Evolutionary conservation across 2,797 vertebrate genomes (phyloP).

Genomic region (Rhodeus uyekii): DNA sequence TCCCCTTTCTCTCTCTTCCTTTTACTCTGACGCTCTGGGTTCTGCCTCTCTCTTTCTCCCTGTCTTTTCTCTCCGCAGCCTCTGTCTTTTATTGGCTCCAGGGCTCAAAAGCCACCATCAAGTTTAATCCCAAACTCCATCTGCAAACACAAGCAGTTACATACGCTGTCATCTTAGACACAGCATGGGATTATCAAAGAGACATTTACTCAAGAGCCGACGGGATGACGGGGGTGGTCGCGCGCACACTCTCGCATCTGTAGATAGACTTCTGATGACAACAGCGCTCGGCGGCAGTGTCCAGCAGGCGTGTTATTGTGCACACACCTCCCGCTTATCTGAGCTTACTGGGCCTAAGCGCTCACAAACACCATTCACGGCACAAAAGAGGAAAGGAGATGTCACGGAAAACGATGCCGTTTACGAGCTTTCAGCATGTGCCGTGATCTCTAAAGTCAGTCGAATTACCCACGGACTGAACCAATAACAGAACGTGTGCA

Average conservation of each 20-base stretch:
- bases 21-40: conserved; percentile 57
- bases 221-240: conserved; percentile 61
- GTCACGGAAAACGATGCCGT: not conserved
- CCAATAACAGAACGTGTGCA: not conserved
- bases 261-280: conserved; percentile 52
- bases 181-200: conserved; percentile 69
- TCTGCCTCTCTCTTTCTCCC: conserved; percentile 66
- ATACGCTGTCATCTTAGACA: conserved; percentile 67
- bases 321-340: conserved; percentile 43
- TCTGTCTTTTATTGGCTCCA: conserved; percentile 66
- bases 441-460: conserved; percentile 20
- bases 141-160: conserved; percentile 68
- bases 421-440: conserved; percentile 29
- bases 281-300: conserved; percentile 37
- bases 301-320: conserved; percentile 48
- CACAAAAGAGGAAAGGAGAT: conserved; percentile 20
- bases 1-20: conserved; percentile 69
- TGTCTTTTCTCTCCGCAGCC: conserved; percentile 65
- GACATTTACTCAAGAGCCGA: conserved; percentile 65
- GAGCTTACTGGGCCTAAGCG: conserved; percentile 29
- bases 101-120: conserved; percentile 75
- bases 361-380: conserved; percentile 35
- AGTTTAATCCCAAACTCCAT: conserved; percentile 77
- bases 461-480: not conserved
- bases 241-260: conserved; percentile 11